Conservation (phyloP, 2,888 invertebrate genomes). For the Trissolcus brochymenae region DNA sequence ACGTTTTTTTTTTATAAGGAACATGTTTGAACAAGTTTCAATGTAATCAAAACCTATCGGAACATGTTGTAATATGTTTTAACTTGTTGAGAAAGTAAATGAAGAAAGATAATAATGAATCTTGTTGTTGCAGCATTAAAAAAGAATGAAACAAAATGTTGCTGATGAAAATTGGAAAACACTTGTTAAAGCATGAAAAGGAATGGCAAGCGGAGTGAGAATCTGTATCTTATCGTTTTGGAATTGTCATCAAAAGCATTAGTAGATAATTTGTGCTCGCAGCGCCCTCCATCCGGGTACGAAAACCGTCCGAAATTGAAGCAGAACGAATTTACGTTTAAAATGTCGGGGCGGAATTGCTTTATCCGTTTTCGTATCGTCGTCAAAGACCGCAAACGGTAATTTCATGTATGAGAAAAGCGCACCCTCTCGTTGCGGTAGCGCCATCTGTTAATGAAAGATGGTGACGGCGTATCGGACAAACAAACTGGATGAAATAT, state of each 20-base stretch:
- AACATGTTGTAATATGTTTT: too few relatives aligned
- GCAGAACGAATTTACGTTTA: slow-evolving; percentile 13
- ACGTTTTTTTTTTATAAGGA: too few relatives aligned
- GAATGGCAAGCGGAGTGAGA: neutral
- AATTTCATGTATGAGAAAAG: slow-evolving; percentile 39
- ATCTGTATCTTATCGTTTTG: too few relatives aligned
- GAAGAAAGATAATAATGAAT: too few relatives aligned
- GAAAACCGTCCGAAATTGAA: neutral
- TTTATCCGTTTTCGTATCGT: slow-evolving; percentile 15
- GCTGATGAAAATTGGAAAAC: too few relatives aligned
- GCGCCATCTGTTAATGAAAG: slow-evolving; percentile 50
- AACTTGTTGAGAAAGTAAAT: too few relatives aligned
- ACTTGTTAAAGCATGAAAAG: too few relatives aligned
- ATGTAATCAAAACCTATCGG: too few relatives aligned
- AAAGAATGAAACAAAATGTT: too few relatives aligned
- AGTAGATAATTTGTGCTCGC: neutral
- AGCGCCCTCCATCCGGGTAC: neutral
- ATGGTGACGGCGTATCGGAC: slow-evolving; percentile 36
- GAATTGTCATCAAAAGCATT: too few relatives aligned
- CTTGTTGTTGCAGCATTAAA: too few relatives aligned
- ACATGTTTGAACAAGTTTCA: too few relatives aligned
- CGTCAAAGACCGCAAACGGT: slow-evolving; percentile 34
- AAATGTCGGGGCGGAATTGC: slow-evolving; percentile 11
- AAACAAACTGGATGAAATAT: slow-evolving; percentile 41
- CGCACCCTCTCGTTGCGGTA: slow-evolving; percentile 34